These are phyloP conservation scores for Sisyra terminalis DNA, from an alignment of 2,888 invertebrate genomes.

Conservation along the genomic window DNA sequence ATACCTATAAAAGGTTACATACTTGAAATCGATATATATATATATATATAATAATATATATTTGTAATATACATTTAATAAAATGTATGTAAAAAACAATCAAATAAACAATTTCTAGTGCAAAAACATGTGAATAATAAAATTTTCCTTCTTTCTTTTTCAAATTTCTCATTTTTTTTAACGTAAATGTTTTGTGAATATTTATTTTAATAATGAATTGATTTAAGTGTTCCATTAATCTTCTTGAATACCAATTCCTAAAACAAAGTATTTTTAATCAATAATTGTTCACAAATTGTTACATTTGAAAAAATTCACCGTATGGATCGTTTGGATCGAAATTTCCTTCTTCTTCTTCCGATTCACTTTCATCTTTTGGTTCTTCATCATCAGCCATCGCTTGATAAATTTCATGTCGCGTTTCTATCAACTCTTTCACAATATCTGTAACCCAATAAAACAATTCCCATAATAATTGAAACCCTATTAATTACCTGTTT, in stretches of 20 bases:
- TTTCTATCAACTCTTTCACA: conserved; percentile 60
- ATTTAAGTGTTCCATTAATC: background rate
- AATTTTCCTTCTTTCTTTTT: background rate
- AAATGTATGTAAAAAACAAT: too few species aligned
- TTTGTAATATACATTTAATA: too few species aligned
- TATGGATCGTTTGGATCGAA: background rate
- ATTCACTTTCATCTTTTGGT: conserved; percentile 10
- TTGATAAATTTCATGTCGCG: conserved; percentile 46
- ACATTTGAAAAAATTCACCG: background rate
- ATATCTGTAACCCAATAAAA: conserved; percentile 48
- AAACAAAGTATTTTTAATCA: background rate
- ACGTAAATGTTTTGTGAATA: background rate
- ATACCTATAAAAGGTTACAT: too few species aligned
- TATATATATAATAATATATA: too few species aligned
- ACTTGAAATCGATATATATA: too few species aligned
- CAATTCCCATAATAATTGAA: background rate
- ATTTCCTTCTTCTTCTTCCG: background rate
- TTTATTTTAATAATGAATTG: background rate
- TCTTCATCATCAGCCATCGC: conserved; percentile 21
- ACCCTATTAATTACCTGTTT: background rate
- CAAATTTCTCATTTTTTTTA: background rate
- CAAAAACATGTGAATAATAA: background rate
- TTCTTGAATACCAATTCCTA: background rate
- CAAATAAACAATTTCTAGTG: too few species aligned
- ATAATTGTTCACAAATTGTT: background rate